Percentiles rank a stretch among this genome's conserved stretches.
These are phyloP conservation scores for Novumbra hubbsi DNA, from an alignment of 2,797 vertebrate species.

Conservation along the genomic window DNA sequence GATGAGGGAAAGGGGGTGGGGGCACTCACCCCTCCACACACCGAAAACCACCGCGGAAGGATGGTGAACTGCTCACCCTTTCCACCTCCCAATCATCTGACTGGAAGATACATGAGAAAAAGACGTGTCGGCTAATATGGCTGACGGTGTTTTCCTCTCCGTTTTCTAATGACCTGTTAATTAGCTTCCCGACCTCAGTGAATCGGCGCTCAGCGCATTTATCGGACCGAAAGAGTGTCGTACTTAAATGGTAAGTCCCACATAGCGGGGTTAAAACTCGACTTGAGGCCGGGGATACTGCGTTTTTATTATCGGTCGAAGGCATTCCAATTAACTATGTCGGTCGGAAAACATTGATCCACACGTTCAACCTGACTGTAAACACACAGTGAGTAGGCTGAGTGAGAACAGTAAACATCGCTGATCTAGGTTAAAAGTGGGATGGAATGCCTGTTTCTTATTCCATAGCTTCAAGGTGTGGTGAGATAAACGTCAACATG, in stretches of 20 bases:
- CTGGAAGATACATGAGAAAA: conserved; percentile 13
- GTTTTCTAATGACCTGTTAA: conserved; percentile 33
- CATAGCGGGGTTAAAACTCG: too few relatives aligned
- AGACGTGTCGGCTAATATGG: background rate
- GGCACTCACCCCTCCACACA: background rate
- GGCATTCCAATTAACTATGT: too few relatives aligned
- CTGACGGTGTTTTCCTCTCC: conserved; percentile 5
- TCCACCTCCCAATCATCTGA: background rate
- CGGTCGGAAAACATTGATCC: background rate
- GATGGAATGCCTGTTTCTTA: background rate
- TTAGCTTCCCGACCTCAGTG: conserved; percentile 22
- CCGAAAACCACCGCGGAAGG: too few relatives aligned
- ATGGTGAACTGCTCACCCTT: conserved; percentile 15
- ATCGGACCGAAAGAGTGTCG: background rate
- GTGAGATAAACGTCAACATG: background rate
- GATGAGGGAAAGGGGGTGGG: background rate
- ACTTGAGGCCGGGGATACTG: too few relatives aligned
- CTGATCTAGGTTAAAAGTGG: background rate
- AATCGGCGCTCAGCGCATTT: background rate
- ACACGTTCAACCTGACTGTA: background rate
- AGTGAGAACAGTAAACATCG: background rate
- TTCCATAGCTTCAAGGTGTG: background rate
- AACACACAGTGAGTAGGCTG: background rate
- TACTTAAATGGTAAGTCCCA: conserved; percentile 9
- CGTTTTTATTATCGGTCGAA: too few relatives aligned